These are phyloP conservation scores for Drosophila austrosaltans DNA, from an alignment of 2,888 invertebrate species.

Conservation along the genomic window DNA sequence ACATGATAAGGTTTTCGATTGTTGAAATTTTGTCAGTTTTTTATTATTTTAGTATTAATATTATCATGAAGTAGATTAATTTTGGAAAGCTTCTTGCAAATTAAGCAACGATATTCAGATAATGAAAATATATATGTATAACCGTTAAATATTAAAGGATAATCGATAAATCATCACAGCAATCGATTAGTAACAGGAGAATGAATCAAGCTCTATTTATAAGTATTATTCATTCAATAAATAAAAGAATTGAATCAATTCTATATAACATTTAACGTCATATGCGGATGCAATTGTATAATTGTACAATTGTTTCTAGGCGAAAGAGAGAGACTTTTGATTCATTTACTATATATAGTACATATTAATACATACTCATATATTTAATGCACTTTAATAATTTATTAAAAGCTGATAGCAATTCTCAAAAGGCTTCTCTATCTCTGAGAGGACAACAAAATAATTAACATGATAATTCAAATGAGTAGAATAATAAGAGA, in stretches of 20 bases:
- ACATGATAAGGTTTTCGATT: slow-evolving; percentile 1
- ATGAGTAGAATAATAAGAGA: slow-evolving; percentile 11
- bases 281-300: slow-evolving; percentile 17
- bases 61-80: neutral
- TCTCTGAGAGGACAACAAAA: slow-evolving; percentile 21
- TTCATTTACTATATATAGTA: neutral
- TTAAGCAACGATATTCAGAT: neutral
- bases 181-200: no score
- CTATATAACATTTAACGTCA: slow-evolving; percentile 15
- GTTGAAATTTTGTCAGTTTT: neutral
- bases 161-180: neutral
- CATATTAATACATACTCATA: neutral
- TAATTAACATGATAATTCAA: slow-evolving; percentile 40
- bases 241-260: neutral
- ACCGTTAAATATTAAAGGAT: neutral
- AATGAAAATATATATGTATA: neutral
- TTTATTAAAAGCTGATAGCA: slow-evolving; percentile 47
- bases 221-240: neutral
- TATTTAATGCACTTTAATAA: slow-evolving; percentile 13
- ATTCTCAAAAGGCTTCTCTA: slow-evolving; percentile 55
- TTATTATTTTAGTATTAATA: neutral
- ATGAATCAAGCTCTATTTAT: neutral
- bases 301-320: slow-evolving; percentile 15
- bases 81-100: neutral
- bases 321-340: neutral